Conservation (phyloP, 1,140 invertebrate species). For the Alviniconcha marisindica region DNA sequence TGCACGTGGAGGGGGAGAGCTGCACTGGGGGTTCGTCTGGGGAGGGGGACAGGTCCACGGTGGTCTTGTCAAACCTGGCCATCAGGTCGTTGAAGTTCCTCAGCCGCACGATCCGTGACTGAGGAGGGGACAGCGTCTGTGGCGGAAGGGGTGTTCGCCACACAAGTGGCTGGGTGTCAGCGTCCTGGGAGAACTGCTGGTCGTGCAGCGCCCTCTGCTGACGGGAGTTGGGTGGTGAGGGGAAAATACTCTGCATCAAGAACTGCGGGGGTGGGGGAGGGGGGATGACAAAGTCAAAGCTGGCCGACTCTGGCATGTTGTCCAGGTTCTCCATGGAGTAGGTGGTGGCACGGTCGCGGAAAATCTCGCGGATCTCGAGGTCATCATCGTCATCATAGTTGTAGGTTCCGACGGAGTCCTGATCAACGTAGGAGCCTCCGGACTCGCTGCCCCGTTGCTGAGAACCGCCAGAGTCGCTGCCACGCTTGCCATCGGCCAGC, state of each 20-base stretch:
- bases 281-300: conserved; percentile 71
- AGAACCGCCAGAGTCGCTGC: conserved; percentile 46
- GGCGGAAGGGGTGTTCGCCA: conserved; percentile 48
- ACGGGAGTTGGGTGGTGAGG: conserved; percentile 55
- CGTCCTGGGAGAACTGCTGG: conserved; percentile 14
- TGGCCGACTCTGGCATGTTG: conserved; percentile 66
- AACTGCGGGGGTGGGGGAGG: conserved; percentile 61
- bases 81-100: conserved; percentile 66
- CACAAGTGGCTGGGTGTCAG: conserved; percentile 34
- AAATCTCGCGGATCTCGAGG: conserved; percentile 68
- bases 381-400: conserved; percentile 67
- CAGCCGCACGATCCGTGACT: conserved; percentile 65
- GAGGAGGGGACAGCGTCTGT: conserved; percentile 62
- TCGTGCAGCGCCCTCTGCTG: conserved; percentile 44
- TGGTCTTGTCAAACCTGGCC: conserved; percentile 62
- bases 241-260: conserved; percentile 47
- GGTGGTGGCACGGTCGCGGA: conserved; percentile 57
- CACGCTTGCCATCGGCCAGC: conserved; percentile 46
- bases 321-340: conserved; percentile 65
- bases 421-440: conserved; percentile 61
- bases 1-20: conserved; percentile 65
- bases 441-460: conserved; percentile 37
- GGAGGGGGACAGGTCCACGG: conserved; percentile 70
- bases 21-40: conserved; percentile 67
- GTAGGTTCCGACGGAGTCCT: conserved; percentile 62